Percentiles rank a stretch among this genome's conserved stretches.
Evolutionary conservation across 2,888 invertebrate species (phyloP).

Genomic region (Coremacera marginata): DNA sequence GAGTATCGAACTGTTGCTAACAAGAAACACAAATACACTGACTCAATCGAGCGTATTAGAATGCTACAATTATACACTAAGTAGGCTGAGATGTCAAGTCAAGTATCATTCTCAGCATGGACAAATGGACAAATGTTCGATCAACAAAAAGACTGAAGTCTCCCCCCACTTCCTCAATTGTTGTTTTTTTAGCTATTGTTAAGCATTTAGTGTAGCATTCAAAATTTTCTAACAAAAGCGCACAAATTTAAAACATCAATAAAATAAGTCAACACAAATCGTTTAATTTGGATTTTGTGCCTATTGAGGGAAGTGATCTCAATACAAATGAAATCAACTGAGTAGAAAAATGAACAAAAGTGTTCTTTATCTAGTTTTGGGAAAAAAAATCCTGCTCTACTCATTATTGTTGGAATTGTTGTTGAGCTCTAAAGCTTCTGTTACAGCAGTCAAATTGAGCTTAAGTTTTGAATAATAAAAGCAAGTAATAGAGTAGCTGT

Average conservation of each 20-base stretch:
- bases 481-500: not conserved
- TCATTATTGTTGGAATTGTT: not conserved
- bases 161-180: not conserved
- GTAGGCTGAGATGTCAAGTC: slow-evolving; percentile 15
- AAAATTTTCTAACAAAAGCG: slow-evolving; percentile 9
- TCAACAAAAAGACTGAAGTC: not conserved
- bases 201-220: slow-evolving; percentile 10
- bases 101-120: not conserved
- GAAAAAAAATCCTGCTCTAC: not conserved
- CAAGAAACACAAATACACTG: not conserved
- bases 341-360: slow-evolving; percentile 8
- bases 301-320: not conserved
- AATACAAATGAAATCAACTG: not conserved
- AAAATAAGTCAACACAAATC: slow-evolving; percentile 38
- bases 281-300: slow-evolving; percentile 43
- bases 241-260: slow-evolving; percentile 2
- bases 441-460: not conserved
- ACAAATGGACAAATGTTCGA: not conserved
- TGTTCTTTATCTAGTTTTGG: slow-evolving; percentile 1
- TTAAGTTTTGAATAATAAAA: not conserved
- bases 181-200: slow-evolving; percentile 8
- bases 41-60: not conserved
- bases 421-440: not conserved
- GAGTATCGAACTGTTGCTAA: not conserved
- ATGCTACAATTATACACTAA: not conserved